Percentiles rank a stretch among this genome's conserved stretches.
Conservation (phyloP, 2,888 invertebrate genomes). For the Sinopyrophorus schimmeli region DNA sequence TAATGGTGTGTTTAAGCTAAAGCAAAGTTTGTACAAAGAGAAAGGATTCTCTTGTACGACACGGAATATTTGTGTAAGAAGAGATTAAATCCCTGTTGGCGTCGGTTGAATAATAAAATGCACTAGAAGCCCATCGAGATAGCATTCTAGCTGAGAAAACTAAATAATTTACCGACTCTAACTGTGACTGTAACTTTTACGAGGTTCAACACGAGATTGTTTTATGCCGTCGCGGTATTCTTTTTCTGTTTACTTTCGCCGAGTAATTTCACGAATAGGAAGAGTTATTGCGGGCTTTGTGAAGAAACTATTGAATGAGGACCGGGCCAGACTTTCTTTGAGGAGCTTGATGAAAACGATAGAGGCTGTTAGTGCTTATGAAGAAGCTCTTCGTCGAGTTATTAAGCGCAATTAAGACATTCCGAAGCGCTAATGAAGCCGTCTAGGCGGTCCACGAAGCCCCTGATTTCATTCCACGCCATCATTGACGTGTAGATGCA, state of each 20-base stretch:
- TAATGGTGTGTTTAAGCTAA: too few species aligned
- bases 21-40: too few species aligned
- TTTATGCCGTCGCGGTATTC: slow-evolving; percentile 31
- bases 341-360: slow-evolving; percentile 19
- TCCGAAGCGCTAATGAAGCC: slow-evolving; percentile 27
- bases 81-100: slow-evolving; percentile 34
- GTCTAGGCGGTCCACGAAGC: slow-evolving; percentile 25
- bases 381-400: slow-evolving; percentile 25
- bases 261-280: slow-evolving; percentile 6
- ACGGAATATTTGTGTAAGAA: slow-evolving; percentile 18
- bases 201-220: slow-evolving; percentile 33
- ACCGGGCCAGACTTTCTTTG: slow-evolving; percentile 18
- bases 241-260: slow-evolving; percentile 26
- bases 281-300: slow-evolving; percentile 8
- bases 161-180: slow-evolving; percentile 35
- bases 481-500: slow-evolving; percentile 34
- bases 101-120: slow-evolving; percentile 35
- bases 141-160: slow-evolving; percentile 21
- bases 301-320: slow-evolving; percentile 1
- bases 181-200: slow-evolving; percentile 32
- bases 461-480: slow-evolving; percentile 22
- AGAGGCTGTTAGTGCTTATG: slow-evolving; percentile 23
- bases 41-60: too few species aligned
- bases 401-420: slow-evolving; percentile 30
- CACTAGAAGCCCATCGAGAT: slow-evolving; percentile 31